A percentile compares a stretch with the other conserved stretches of the same genome.
Conservation (phyloP, 2,888 invertebrate genomes). For the Eretmocerus hayati region DNA sequence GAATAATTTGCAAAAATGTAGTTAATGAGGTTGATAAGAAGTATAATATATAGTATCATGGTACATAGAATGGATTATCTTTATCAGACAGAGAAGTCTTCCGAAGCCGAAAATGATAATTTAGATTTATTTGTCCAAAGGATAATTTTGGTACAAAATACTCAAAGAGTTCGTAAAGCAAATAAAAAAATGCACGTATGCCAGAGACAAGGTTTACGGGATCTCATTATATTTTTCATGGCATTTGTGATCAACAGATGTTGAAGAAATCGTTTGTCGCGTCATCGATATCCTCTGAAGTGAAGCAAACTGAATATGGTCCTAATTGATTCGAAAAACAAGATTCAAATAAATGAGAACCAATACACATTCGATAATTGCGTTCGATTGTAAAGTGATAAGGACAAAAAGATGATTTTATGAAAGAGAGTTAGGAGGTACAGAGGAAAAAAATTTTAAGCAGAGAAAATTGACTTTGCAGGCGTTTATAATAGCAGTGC, state of each 20-base stretch:
- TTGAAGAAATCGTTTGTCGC: constrained; percentile 21
- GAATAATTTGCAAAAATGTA: too few species aligned
- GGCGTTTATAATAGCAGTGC: too few species aligned
- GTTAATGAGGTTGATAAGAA: too few species aligned
- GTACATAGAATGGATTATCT: too few species aligned
- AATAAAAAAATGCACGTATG: constrained; percentile 19
- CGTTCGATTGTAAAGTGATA: too few species aligned
- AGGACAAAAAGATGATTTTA: constrained; percentile 11
- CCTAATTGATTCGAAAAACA: constrained; percentile 10
- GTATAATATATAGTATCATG: too few species aligned
- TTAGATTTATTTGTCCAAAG: constrained; percentile 18
- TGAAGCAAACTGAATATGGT: constrained; percentile 15
- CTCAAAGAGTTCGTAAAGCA: constrained; percentile 1
- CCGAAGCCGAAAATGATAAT: constrained; percentile 26
- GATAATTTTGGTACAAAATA: constrained; percentile 20
- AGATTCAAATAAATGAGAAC: constrained; percentile 5
- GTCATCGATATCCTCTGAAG: constrained; percentile 25
- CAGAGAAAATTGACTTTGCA: constrained; percentile 23
- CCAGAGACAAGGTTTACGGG: constrained; percentile 19
- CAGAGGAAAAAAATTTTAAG: constrained; percentile 21
- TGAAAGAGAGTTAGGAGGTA: constrained; percentile 18
- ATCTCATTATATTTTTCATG: constrained; percentile 25
- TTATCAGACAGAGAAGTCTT: too few species aligned
- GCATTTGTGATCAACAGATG: constrained; percentile 11
- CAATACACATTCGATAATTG: too few species aligned